These are phyloP conservation scores for Brachyptera risi DNA, from an alignment of 2,888 invertebrate species.

Conservation along the genomic window DNA sequence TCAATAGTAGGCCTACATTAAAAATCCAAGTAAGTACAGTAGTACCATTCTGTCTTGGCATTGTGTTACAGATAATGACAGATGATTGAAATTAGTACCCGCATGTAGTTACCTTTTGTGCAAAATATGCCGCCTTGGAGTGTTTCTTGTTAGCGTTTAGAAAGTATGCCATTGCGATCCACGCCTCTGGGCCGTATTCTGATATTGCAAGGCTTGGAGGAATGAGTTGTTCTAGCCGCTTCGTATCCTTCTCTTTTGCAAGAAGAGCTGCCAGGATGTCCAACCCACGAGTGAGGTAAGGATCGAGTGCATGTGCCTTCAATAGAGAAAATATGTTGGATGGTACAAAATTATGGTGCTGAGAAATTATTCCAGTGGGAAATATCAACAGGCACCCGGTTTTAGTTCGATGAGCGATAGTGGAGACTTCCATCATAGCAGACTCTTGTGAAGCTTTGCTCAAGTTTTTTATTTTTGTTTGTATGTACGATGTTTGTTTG, in stretches of 20 bases:
- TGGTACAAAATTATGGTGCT: too few species aligned
- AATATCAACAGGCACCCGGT: too few species aligned
- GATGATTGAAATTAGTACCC: too few species aligned
- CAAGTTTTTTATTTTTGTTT: too few species aligned
- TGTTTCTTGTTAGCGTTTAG: conserved; percentile 60
- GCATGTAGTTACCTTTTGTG: conserved; percentile 63
- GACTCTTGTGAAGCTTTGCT: too few species aligned
- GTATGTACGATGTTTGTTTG: too few species aligned
- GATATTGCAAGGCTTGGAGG: conserved; percentile 47
- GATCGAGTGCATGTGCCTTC: conserved; percentile 52
- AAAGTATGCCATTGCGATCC: conserved; percentile 72
- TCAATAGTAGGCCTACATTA: too few species aligned
- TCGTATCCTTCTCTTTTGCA: conserved; percentile 53
- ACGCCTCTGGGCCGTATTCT: conserved; percentile 62
- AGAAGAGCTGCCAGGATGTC: conserved; percentile 61
- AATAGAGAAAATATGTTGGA: too few species aligned
- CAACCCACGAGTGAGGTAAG: conserved; percentile 55
- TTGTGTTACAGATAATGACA: neutral
- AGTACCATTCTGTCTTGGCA: neutral
- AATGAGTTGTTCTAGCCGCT: conserved; percentile 61
- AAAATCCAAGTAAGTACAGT: neutral
- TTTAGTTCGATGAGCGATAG: too few species aligned
- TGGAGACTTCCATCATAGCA: too few species aligned
- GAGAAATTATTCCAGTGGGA: too few species aligned
- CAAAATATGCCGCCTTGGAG: conserved; percentile 66